Conservation (phyloP, 2,113 vertebrate genomes). For the Oreochromis tanganicae region DNA sequence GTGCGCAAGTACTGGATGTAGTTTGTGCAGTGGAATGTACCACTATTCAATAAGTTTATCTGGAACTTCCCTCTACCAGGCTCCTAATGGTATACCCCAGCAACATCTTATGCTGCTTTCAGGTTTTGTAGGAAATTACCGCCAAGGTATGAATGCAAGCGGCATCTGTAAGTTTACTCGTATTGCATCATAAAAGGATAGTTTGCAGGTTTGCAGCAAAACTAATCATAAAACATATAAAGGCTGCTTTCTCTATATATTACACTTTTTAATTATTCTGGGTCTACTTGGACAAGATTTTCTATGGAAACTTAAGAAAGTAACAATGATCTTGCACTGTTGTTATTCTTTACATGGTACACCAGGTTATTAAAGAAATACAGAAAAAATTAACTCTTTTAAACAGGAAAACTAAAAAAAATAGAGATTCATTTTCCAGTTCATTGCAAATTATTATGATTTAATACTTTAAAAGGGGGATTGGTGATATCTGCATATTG, state of each 20-base stretch:
- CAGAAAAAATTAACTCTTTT: background rate
- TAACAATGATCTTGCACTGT: background rate
- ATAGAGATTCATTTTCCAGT: background rate
- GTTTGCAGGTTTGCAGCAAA: background rate
- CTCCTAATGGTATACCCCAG: conserved; percentile 33
- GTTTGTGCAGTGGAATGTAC: conserved; percentile 19
- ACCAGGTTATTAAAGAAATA: background rate
- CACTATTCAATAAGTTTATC: conserved; percentile 12
- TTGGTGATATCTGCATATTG: background rate
- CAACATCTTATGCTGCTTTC: conserved; percentile 33
- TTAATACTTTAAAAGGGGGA: fast-evolving
- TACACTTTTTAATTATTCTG: background rate
- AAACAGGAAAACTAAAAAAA: background rate
- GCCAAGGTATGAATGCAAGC: fast-evolving
- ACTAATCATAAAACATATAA: background rate
- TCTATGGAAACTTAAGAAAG: background rate
- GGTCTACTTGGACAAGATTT: background rate
- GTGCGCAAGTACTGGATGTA: background rate
- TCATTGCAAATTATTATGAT: background rate
- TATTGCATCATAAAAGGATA: background rate
- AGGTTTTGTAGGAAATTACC: background rate
- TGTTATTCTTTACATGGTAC: background rate
- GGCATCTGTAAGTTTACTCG: background rate
- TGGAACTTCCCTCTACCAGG: background rate
- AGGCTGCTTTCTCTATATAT: background rate